phyloP scores from a whole-genome alignment of 2,888 invertebrate genomes.

The Entomobrya proxima region DNA sequence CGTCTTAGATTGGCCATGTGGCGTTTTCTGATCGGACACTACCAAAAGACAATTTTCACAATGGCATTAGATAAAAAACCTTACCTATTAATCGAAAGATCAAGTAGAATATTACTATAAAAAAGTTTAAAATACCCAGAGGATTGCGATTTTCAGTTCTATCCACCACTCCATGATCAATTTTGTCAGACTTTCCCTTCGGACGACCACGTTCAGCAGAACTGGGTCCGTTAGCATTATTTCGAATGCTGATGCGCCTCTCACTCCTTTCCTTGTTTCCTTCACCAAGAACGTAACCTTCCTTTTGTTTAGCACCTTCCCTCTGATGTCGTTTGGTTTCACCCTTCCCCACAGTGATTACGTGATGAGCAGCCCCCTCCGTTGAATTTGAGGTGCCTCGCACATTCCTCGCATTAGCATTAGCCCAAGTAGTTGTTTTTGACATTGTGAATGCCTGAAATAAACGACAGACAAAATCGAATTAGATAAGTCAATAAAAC shows the following conservation, averaged over 20 bases:
- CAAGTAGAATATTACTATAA: too few relatives aligned
- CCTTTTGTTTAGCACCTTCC: not conserved
- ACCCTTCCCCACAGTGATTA: not conserved
- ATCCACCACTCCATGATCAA: too few relatives aligned
- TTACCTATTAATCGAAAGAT: too few relatives aligned
- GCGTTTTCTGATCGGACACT: not conserved
- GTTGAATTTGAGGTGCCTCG: not conserved
- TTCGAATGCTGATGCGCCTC: not conserved
- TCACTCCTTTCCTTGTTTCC: not conserved
- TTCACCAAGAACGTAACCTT: not conserved
- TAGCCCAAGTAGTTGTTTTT: not conserved
- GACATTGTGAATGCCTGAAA: not conserved
- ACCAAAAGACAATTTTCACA: not conserved
- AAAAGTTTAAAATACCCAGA: too few relatives aligned
- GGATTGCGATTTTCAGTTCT: too few relatives aligned
- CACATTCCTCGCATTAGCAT: not conserved
- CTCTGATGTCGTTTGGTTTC: not conserved
- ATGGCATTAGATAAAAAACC: too few relatives aligned
- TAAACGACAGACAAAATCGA: not conserved
- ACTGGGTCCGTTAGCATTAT: too few relatives aligned
- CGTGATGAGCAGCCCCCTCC: not conserved
- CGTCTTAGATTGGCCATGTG: not conserved
- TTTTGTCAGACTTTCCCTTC: not conserved
- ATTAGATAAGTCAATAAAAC: too few relatives aligned
- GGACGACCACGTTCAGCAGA: not conserved